Evolutionary conservation across 2,113 vertebrate genomes (phyloP).

Genomic region (Eurypyga helias): DNA sequence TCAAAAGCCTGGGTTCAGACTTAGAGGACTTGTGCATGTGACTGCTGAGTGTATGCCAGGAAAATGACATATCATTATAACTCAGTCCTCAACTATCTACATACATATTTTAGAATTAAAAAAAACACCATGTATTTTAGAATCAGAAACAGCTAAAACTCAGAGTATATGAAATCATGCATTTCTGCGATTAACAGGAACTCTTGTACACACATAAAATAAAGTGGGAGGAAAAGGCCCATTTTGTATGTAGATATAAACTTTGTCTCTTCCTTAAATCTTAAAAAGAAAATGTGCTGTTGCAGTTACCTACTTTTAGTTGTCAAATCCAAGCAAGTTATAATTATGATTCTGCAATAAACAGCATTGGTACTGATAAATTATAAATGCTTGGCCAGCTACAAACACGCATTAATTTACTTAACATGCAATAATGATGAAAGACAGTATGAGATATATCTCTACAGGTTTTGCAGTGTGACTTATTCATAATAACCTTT

Average conservation of each 20-base stretch:
- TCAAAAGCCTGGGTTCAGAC: background rate
- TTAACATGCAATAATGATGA: background rate
- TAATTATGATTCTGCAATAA: background rate
- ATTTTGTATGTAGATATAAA: background rate
- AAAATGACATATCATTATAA: background rate
- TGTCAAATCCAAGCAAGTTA: background rate
- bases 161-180: background rate
- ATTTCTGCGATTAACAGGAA: background rate
- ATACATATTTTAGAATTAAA: background rate
- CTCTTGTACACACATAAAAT: background rate
- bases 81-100: background rate
- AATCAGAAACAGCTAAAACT: background rate
- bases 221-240: background rate
- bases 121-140: too few species aligned
- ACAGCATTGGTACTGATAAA: background rate
- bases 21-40: background rate
- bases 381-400: background rate
- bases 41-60: background rate
- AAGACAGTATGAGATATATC: background rate
- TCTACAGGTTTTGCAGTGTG: background rate
- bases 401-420: background rate
- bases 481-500: background rate
- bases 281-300: background rate
- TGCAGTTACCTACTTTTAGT: background rate
- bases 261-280: background rate